Conservation (phyloP, 2,888 invertebrate genomes). For the Caenorhabditis virilis region DNA sequence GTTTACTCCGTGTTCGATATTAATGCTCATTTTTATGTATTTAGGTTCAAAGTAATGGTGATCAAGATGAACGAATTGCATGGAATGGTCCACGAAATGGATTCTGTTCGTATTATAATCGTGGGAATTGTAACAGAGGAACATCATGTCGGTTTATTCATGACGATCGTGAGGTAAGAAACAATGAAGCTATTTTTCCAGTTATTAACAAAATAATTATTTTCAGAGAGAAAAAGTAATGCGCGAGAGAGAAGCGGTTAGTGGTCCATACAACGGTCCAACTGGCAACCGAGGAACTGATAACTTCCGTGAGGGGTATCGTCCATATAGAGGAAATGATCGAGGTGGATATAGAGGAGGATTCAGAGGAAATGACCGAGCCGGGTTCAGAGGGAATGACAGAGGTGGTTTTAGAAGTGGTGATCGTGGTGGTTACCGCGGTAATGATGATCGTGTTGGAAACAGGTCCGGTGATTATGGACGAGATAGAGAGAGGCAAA, state of each 20-base stretch:
- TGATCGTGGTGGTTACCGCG: neutral
- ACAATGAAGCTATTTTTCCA: neutral
- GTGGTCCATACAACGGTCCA: too few species aligned
- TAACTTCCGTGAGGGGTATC: too few species aligned
- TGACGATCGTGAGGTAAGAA: constrained; percentile 20
- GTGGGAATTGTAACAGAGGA: constrained; percentile 20
- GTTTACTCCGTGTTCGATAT: too few species aligned
- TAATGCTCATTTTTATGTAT: too few species aligned
- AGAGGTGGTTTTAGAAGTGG: neutral
- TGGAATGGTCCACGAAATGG: constrained; percentile 14
- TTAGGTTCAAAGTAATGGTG: constrained; percentile 2
- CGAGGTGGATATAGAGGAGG: neutral
- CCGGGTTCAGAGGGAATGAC: neutral
- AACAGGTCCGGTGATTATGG: neutral
- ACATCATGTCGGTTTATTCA: constrained; percentile 22
- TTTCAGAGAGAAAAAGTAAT: constrained; percentile 6
- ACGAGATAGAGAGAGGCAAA: neutral
- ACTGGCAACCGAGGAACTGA: too few species aligned
- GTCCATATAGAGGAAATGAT: neutral
- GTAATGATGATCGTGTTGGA: neutral
- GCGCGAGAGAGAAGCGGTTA: neutral
- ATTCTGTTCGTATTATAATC: constrained; percentile 16
- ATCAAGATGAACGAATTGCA: constrained; percentile 13
- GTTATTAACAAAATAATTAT: neutral
- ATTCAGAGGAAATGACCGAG: constrained; percentile 1